Percentiles rank a stretch among this genome's conserved stretches.
These are phyloP conservation scores for Cynoglossus semilaevis DNA, from an alignment of 2,113 vertebrate species.

Conservation along the genomic window DNA sequence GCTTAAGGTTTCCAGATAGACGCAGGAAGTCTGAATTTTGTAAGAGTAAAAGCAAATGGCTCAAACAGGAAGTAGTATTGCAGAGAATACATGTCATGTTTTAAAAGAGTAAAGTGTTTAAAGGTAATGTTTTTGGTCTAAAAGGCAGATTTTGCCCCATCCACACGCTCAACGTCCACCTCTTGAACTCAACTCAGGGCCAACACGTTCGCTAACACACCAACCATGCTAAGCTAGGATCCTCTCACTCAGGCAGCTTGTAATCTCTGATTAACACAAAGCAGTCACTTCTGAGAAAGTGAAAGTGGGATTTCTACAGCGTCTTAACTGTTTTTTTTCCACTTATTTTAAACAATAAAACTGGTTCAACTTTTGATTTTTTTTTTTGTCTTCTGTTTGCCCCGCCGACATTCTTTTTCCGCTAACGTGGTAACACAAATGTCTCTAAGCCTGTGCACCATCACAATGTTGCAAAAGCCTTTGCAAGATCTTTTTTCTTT, in stretches of 20 bases:
- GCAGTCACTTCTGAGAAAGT: conserved; percentile 4
- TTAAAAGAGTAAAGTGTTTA: not conserved
- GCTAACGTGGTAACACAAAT: conserved; percentile 31
- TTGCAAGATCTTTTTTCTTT: conserved; percentile 51
- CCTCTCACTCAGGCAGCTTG: not conserved
- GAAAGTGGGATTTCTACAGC: conserved; percentile 35
- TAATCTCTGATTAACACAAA: not conserved
- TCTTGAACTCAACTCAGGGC: too few species aligned
- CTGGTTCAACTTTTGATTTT: conserved; percentile 23
- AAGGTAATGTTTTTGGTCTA: conserved; percentile 3
- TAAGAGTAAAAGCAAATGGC: not conserved
- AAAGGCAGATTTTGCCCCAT: too few species aligned
- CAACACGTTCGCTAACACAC: too few species aligned
- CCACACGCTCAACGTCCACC: too few species aligned
- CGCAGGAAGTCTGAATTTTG: not conserved
- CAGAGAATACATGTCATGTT: not conserved
- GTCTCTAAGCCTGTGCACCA: conserved; percentile 57
- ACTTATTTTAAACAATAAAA: conserved; percentile 10
- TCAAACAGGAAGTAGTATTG: not conserved
- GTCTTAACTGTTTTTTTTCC: conserved; percentile 2
- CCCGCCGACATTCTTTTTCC: conserved; percentile 30
- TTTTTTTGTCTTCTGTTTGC: not conserved
- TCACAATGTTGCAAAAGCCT: conserved; percentile 54
- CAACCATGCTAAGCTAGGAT: too few species aligned
- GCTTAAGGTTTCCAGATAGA: conserved; percentile 1